Percentiles rank a stretch among this genome's conserved stretches.
Conservation (phyloP, 2,113 vertebrate species). For the Bufo bufo region DNA sequence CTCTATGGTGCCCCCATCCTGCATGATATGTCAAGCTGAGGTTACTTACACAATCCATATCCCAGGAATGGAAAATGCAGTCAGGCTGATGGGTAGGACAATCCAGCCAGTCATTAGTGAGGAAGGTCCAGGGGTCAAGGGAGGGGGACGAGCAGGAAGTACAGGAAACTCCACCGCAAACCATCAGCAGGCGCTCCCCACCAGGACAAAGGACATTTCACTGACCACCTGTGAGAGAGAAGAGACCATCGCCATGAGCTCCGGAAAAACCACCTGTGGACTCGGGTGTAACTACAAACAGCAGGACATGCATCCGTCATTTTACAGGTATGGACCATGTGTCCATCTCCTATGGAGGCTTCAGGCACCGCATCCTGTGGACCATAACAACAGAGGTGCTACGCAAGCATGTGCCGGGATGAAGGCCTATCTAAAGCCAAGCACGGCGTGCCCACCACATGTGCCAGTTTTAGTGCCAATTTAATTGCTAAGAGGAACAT, state of each 20-base stretch:
- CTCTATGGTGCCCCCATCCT: too few relatives aligned
- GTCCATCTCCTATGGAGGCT: too few relatives aligned
- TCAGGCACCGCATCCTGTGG: too few relatives aligned
- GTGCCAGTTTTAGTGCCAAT: too few relatives aligned
- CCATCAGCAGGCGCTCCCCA: conserved; percentile 64
- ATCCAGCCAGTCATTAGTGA: conserved; percentile 95
- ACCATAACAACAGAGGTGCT: too few relatives aligned
- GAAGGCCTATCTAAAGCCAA: too few relatives aligned
- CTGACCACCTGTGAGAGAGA: conserved; percentile 59
- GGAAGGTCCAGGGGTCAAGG: conserved; percentile 63
- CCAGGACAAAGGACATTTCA: conserved; percentile 32
- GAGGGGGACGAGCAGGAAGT: conserved; percentile 62
- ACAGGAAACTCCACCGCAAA: conserved; percentile 61
- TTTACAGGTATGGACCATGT: too few relatives aligned
- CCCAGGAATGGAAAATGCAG: conserved; percentile 91
- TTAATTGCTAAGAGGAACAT: too few relatives aligned
- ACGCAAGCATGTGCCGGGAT: too few relatives aligned
- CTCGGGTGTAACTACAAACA: too few relatives aligned
- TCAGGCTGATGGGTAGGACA: conserved; percentile 90
- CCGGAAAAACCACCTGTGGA: not conserved
- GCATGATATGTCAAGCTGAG: not conserved
- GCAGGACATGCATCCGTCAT: too few relatives aligned
- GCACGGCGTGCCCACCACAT: too few relatives aligned
- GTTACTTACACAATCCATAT: conserved; percentile 93
- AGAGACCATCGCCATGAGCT: not conserved